Percentiles rank a stretch among this genome's conserved stretches.
Evolutionary conservation across 2,888 invertebrate species (phyloP).

Genomic region (Lutraria lutraria): DNA sequence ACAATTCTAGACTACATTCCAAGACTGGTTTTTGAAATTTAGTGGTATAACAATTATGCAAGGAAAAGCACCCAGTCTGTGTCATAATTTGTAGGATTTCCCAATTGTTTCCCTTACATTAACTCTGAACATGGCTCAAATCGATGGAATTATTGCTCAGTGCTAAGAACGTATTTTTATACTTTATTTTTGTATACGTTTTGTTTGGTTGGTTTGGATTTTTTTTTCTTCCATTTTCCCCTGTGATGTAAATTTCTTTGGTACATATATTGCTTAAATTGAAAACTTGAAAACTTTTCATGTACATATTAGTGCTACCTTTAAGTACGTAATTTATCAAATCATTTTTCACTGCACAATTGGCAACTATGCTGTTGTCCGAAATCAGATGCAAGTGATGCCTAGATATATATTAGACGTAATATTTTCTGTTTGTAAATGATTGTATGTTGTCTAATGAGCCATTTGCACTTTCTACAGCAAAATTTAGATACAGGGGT

Average conservation of each 20-base stretch:
- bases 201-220: neutral
- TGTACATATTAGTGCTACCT: neutral
- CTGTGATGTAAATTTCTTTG: neutral
- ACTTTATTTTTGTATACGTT: neutral
- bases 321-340: neutral
- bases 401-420: neutral
- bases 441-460: neutral
- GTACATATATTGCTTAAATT: neutral
- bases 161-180: neutral
- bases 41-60: no score
- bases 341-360: neutral
- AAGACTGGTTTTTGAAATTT: no score
- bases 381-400: neutral
- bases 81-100: neutral
- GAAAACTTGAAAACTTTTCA: no score
- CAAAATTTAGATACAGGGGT: neutral
- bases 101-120: neutral
- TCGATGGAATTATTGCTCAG: slow-evolving; percentile 9
- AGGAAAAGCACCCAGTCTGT: no score
- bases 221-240: neutral
- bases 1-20: no score
- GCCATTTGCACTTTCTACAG: neutral
- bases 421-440: neutral
- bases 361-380: neutral
- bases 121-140: neutral